Base-by-base conservation (phyloP, 2,888 invertebrate species). In the Linnaemya tessellans region DNA sequence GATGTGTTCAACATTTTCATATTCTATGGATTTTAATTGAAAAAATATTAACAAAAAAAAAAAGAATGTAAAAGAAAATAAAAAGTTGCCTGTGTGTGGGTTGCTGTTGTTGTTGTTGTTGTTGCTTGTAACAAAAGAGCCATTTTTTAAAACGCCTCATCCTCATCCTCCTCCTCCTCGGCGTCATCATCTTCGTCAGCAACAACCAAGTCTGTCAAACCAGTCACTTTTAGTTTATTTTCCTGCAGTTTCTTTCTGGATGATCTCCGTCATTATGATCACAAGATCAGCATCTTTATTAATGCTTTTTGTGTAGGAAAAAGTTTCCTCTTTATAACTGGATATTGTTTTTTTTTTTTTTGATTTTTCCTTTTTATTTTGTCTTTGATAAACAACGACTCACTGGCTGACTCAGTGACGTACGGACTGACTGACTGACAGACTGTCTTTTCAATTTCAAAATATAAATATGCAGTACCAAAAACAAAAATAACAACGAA, bases 301-400 rank as follows among this genome's bases (percentile, higher is more conserved):
- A 46, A 62, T 41, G 11, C 10, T 30, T 18, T 25, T 68, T 38
- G 13, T 64, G 25, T 68, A 75, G 22, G 54, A 74, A 80, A 80
- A 73, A 67, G 18, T 67, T 51, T 51, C 68, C 74, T 75, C 65
- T 79, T 82, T 75, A 85, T 79, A 82, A 85, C 85, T 85, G 81
- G 85, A 85, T 75, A 81, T 58, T 30, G 46, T 30, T 30, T 5
- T 30, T 54, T 30, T 54, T 30, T 30, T 5, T 30, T 54, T 46
- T 51, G 65, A 58, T 60, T 56, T 74, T 70, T 35, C 20, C 15
- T 60, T 51, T 38, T 18, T 58, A 35, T 60, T 20, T n/a, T 56
- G 41, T 68, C n/a, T 62, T 68, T 62, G 5, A 15, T 10, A 15
- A 65, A 77, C 46, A 67, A 51, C 60, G n/a, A 30, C 30, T 5